Conservation (phyloP, 2,113 vertebrate genomes). For the Haliaeetus leucogaster region DNA sequence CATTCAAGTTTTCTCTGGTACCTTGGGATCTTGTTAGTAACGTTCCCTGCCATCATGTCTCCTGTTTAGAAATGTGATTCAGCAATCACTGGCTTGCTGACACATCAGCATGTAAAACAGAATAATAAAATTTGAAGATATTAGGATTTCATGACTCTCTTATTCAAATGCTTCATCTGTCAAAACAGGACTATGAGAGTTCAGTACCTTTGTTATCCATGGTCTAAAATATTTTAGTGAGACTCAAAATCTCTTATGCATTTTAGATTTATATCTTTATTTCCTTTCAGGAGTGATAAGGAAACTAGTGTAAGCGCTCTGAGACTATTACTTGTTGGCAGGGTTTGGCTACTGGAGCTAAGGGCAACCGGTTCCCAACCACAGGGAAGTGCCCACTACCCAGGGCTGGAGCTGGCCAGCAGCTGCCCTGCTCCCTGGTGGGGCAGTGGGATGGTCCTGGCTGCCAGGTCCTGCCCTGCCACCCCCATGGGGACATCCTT, state of each 20-base stretch:
- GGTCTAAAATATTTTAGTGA: neutral
- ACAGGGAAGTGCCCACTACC: rapidly evolving
- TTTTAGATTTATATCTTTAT: neutral
- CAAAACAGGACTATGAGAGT: neutral
- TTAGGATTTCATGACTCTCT: neutral
- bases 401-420: neutral
- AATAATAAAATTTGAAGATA: neutral
- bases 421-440: neutral
- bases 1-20: neutral
- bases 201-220: neutral
- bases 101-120: neutral
- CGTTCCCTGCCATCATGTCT: neutral
- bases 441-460: neutral
- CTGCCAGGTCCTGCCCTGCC: neutral
- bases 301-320: neutral
- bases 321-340: neutral
- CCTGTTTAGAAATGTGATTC: neutral
- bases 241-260: neutral
- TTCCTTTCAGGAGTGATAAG: neutral
- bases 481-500: neutral
- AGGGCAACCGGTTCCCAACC: rapidly evolving
- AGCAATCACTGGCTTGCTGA: neutral
- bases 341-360: neutral
- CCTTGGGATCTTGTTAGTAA: neutral
- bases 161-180: neutral